phyloP scores from a whole-genome alignment of 2,888 invertebrate species.

The Eupithecia dodoneata region DNA sequence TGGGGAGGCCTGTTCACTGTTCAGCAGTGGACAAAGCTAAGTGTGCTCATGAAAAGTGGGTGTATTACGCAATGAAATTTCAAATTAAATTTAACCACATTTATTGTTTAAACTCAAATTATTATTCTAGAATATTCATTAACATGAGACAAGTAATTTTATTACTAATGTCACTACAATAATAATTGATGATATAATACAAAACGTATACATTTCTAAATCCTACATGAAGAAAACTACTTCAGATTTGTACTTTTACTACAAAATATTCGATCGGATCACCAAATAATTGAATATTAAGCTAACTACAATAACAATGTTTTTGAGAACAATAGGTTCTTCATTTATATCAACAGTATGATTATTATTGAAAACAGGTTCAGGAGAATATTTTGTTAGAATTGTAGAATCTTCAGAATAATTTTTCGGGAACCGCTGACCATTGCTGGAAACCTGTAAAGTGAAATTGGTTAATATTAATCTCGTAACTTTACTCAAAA shows the following conservation, averaged over 20 bases:
- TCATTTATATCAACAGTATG: neutral
- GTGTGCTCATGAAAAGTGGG: neutral
- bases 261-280: neutral
- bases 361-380: neutral
- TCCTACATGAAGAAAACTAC: neutral
- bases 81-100: neutral
- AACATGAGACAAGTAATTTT: neutral
- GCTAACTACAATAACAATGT: neutral
- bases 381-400: neutral
- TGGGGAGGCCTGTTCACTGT: neutral
- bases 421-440: slow-evolving; percentile 35
- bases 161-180: neutral
- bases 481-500: neutral
- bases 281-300: neutral
- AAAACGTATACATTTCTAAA: neutral
- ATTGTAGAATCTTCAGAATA: slow-evolving; percentile 25
- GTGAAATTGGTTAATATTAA: slow-evolving; percentile 10
- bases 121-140: neutral
- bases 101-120: neutral
- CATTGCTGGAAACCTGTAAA: slow-evolving; percentile 44
- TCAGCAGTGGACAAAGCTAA: neutral
- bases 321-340: neutral
- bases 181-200: neutral
- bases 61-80: neutral
- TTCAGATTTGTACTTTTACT: neutral